Conservation (phyloP, 1,140 invertebrate species). For the Chrysomallon squamiferum region DNA sequence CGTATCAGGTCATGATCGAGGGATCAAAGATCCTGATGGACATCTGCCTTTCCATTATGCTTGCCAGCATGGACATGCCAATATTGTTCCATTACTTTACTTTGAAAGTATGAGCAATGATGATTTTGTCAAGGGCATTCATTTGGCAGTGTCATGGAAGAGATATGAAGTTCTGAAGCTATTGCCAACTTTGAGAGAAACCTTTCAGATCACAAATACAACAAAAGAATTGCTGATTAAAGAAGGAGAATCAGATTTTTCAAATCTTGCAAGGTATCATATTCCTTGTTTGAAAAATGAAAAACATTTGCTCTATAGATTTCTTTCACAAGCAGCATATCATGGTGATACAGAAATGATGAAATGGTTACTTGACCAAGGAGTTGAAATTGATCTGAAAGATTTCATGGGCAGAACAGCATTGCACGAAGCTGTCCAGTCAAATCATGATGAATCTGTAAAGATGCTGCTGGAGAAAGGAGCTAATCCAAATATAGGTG, state of each 20-base stretch:
- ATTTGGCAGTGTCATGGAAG: slow-evolving; percentile 23
- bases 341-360: not conserved
- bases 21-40: slow-evolving; percentile 16
- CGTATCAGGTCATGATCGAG: not conserved
- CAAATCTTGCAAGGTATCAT: not conserved
- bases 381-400: not conserved
- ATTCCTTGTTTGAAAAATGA: not conserved
- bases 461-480: slow-evolving; percentile 4
- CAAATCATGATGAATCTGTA: not conserved
- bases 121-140: slow-evolving; percentile 23
- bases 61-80: slow-evolving; percentile 21
- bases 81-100: slow-evolving; percentile 17
- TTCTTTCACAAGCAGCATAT: not conserved
- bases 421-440: slow-evolving; percentile 16
- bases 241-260: not conserved
- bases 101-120: slow-evolving; percentile 15
- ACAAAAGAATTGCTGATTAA: not conserved
- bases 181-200: not conserved
- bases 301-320: not conserved
- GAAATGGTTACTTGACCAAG: not conserved
- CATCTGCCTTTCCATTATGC: slow-evolving; percentile 38
- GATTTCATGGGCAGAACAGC: slow-evolving; percentile 7
- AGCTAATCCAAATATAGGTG: slow-evolving; percentile 7
- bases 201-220: not conserved
- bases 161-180: not conserved